phyloP scores from a whole-genome alignment of 2,113 vertebrate species.

The Dendrocopos noguchii region DNA sequence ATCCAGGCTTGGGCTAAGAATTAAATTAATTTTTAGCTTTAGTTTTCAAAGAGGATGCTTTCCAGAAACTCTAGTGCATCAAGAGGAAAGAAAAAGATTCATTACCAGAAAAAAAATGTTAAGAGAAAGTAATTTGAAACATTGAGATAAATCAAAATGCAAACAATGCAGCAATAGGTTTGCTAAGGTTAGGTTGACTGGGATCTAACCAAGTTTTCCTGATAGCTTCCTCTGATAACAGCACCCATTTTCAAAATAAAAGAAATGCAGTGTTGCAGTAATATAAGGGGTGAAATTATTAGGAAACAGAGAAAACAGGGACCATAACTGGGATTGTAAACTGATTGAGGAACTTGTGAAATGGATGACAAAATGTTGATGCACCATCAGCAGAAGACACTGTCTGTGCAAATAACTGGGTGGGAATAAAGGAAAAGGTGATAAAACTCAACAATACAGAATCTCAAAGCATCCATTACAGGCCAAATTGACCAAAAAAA shows the following conservation, averaged over 20 bases:
- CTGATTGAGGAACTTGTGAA: not conserved
- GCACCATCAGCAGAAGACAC: not conserved
- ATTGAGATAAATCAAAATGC: slow-evolving; percentile 41
- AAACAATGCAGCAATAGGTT: not conserved
- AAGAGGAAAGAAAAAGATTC: slow-evolving; percentile 7
- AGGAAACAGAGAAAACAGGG: not conserved
- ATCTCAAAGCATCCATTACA: not conserved
- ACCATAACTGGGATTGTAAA: not conserved
- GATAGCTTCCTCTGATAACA: not conserved
- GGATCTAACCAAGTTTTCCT: not conserved
- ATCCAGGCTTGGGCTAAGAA: not conserved
- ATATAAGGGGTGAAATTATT: not conserved
- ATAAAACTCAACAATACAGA: not conserved
- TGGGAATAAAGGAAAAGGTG: not conserved
- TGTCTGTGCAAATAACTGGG: not conserved
- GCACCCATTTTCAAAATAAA: not conserved
- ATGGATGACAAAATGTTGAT: not conserved
- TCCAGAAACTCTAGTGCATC: not conserved
- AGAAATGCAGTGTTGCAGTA: not conserved
- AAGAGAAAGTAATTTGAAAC: slow-evolving; percentile 30
- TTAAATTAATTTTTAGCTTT: not conserved
- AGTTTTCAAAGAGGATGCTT: not conserved
- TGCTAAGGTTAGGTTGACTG: not conserved
- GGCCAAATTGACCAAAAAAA: not conserved
- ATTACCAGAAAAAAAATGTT: not conserved